phyloP scores from a whole-genome alignment of 2,113 vertebrate species.

The Ailuropoda melanoleuca region DNA sequence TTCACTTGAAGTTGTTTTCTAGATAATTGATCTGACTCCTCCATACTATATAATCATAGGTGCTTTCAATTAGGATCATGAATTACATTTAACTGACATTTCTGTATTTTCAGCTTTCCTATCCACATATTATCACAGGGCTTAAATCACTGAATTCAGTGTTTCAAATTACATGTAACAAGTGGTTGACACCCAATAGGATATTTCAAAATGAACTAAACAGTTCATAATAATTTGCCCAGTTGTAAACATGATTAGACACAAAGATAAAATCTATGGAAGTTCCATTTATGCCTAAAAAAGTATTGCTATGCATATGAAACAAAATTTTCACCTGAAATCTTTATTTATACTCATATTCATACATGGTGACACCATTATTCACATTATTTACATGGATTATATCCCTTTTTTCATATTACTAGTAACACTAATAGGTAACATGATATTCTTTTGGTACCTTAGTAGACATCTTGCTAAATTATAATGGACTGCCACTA shows the following conservation, averaged over 20 bases:
- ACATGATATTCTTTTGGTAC: background rate
- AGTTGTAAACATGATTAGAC: background rate
- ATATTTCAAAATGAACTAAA: slow-evolving; percentile 48
- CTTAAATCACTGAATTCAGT: slow-evolving; percentile 13
- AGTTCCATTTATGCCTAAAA: background rate
- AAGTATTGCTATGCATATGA: background rate
- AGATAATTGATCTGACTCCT: slow-evolving; percentile 32
- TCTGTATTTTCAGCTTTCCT: background rate
- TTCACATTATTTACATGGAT: background rate
- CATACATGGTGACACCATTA: background rate
- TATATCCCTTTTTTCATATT: background rate
- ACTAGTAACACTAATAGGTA: background rate
- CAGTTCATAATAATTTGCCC: background rate
- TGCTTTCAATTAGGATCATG: slow-evolving; percentile 18
- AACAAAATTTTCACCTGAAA: background rate
- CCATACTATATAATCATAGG: slow-evolving; percentile 17
- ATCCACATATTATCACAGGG: background rate
- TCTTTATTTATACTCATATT: background rate
- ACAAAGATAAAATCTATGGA: background rate
- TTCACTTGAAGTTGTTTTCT: slow-evolving; percentile 55
- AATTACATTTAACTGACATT: slow-evolving; percentile 20
- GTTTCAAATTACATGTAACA: slow-evolving; percentile 27
- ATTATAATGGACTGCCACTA: background rate
- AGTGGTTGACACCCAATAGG: background rate
- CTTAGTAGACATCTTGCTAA: background rate